A percentile compares a stretch with the other conserved stretches of the same genome.
phyloP scores from a whole-genome alignment of 2,888 invertebrate genomes.

The Epinotia ramella region DNA sequence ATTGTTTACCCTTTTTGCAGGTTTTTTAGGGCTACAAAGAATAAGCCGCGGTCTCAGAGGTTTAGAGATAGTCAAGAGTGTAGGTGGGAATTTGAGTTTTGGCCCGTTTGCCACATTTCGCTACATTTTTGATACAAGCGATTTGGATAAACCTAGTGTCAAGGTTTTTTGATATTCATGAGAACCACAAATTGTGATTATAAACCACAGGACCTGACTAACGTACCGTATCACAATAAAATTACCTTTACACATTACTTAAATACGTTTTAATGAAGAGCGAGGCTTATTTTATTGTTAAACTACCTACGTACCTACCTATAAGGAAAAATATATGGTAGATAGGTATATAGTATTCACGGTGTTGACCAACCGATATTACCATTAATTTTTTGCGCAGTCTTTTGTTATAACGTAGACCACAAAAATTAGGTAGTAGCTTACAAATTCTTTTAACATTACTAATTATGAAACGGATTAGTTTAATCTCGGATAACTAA shows the following conservation, averaged over 20 bases:
- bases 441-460: slow-evolving; percentile 18
- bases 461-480: slow-evolving; percentile 67
- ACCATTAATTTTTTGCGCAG: neutral
- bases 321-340: too few species aligned
- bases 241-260: too few species aligned
- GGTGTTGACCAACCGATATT: too few species aligned
- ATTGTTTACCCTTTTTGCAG: slow-evolving; percentile 62
- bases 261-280: too few species aligned
- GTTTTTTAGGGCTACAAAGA: slow-evolving; percentile 61
- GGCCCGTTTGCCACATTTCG: neutral
- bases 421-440: neutral
- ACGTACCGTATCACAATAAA: too few species aligned
- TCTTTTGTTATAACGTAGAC: neutral
- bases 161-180: too few species aligned
- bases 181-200: too few species aligned
- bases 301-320: too few species aligned
- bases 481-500: slow-evolving; percentile 55
- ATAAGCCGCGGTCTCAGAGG: slow-evolving; percentile 33
- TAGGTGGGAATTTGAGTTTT: slow-evolving; percentile 36
- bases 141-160: too few species aligned
- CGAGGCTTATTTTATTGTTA: too few species aligned
- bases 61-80: slow-evolving; percentile 30
- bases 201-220: too few species aligned
- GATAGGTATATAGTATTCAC: too few species aligned
- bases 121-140: neutral